Base-by-base conservation (phyloP, 2,888 invertebrate genomes). In the Andrena camellia region DNA sequence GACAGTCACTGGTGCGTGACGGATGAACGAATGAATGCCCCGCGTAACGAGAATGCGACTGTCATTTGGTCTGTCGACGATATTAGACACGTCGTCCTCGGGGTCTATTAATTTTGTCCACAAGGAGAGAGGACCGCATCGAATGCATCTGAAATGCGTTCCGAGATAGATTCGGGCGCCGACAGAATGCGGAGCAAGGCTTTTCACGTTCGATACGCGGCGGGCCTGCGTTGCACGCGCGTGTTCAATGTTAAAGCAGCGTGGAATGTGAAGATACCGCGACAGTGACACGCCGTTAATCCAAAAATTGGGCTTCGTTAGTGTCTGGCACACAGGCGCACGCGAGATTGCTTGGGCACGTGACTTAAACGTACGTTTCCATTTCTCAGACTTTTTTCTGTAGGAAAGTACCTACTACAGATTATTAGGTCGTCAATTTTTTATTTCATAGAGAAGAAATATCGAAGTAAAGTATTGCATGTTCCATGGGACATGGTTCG, bases 21-120 rank as follows among this genome's bases (percentile, higher is more conserved):
- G 50, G 35, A 42, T 68, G 50, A 74, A 57, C 57, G 57, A 57
- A 54, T 77, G 71, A 80, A 68, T 69, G 84, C 42, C 63, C 71
- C 26, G 50, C 63, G 59, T 70, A 42, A 84, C 31, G 20, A 63
- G 79, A 73, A 66, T 68, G 73, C 35, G 67, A 3, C 68, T 50
- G 81, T 85, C 85, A 54, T 72, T 81, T 52, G 63, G 75, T 62
- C 60, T n/a, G 84, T 76, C 35, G 78, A 70, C 81, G 78, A 57
- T 62, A 82, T 84, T 79, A 72, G 78, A 72, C 57, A 63, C 69
- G 59, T 57, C 42, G 68, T 82, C 74, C 78, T 84, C 82, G 71
- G 79, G 81, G 85, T 77, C 85, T 72, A 86, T 86, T 84, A 84
- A 86, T 82, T 84, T 79, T 54, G 82, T 82, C 76, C 42, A 26